Evolutionary conservation across 2,113 vertebrate species (phyloP), one percentile per base, ranked within the genome.

Genomic region (Vombatus ursinus): DNA sequence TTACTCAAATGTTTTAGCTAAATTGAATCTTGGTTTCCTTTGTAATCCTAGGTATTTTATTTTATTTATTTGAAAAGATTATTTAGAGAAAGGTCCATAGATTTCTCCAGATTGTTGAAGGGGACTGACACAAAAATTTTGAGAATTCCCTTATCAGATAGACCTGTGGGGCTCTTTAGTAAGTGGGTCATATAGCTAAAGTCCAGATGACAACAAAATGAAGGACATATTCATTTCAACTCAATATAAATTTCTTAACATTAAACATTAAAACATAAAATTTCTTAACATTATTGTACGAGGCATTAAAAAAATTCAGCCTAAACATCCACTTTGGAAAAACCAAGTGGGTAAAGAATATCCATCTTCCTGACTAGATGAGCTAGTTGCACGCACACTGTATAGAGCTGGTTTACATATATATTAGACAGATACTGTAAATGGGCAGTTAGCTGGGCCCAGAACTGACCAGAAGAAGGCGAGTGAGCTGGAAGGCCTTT

Each of bases 81-180:
- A 68, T 68, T 68, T 3, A 37, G 11, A 61, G 8, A 16, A 37
- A 77, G 31, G 37, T n/a, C 37, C 61, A 77, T 19, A 6, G 31
- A 19, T 3, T 19, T 77, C 37, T 77, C 37, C 61, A 77, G 37
- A n/a, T 77, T n/a, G 14, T 77, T 14, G 19, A 37, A 19, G 61
- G 37, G 14, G 37, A n/a, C 5, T n/a, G 14, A 77, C 37, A 57
- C 26, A 77, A 77, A 77, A n/a, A 19, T 22, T n/a, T 31, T 77
- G 12, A 19, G 52, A 52, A 52, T 19, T 22, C 52, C 52, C 52
- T 14, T 52, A 52, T n/a, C 37, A 77, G 31, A 77, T 48, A 53
- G 68, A 94, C 92, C n/a, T 93, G 28, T 49, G 23, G 50, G 53
- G 44, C 90, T 95, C 14, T 94, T 93, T 57, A 93, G 26, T 92